A percentile compares a stretch with the other conserved stretches of the same genome.
Evolutionary conservation across 2,113 vertebrate species (phyloP).

Genomic region (Hyperopisus bebe): DNA sequence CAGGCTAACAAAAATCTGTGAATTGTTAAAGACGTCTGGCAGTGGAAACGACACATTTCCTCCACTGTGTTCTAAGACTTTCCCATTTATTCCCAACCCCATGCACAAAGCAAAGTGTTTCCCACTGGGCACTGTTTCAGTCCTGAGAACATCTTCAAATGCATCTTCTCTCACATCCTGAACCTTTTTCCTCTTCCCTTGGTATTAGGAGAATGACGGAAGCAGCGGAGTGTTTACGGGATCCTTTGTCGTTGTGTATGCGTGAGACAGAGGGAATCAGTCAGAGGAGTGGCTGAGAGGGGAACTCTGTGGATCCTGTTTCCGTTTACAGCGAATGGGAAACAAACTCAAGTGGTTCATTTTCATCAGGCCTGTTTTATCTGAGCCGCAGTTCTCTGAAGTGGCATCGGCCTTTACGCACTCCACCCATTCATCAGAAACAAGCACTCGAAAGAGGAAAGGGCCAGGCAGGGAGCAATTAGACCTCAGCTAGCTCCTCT

Average conservation of each 20-base stretch:
- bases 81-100: slow-evolving; percentile 25
- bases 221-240: slow-evolving; percentile 5
- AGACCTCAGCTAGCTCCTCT: slow-evolving; percentile 36
- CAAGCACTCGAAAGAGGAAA: slow-evolving; percentile 34
- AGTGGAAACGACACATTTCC: slow-evolving; percentile 21
- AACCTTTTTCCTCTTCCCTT: slow-evolving; percentile 18
- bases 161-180: slow-evolving; percentile 32
- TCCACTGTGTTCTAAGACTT: background rate
- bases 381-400: slow-evolving; percentile 46
- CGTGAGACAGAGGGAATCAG: background rate
- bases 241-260: background rate
- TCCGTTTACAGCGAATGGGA: slow-evolving; percentile 40
- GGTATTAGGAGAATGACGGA: slow-evolving; percentile 26
- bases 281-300: slow-evolving; percentile 31
- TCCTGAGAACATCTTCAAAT: slow-evolving; percentile 23
- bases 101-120: slow-evolving; percentile 6
- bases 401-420: slow-evolving; percentile 43
- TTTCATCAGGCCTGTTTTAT: slow-evolving; percentile 53
- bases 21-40: slow-evolving; percentile 36
- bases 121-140: slow-evolving; percentile 24
- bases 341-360: slow-evolving; percentile 63
- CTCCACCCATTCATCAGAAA: slow-evolving; percentile 53
- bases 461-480: slow-evolving; percentile 44
- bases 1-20: slow-evolving; percentile 29
- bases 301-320: slow-evolving; percentile 36